Conservation (phyloP, 1,140 invertebrate species). For the Pachypsylla venusta region DNA sequence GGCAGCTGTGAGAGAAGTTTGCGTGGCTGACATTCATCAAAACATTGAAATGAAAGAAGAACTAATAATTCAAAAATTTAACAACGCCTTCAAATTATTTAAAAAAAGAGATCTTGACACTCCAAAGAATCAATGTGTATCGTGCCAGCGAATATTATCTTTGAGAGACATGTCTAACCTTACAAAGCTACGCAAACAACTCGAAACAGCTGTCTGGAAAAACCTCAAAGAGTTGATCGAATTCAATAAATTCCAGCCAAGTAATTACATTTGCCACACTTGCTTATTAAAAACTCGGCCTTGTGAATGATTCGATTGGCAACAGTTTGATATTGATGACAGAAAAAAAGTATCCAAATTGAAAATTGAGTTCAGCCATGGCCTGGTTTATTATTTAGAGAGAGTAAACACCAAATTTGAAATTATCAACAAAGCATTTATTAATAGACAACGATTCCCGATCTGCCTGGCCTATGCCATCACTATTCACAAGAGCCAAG, state of each 20-base stretch:
- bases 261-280: too few relatives aligned
- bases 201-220: conserved; percentile 3
- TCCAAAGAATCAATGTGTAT: conserved; percentile 16
- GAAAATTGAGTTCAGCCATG: neutral
- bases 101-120: conserved; percentile 10
- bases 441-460: conserved; percentile 24
- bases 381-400: conserved; percentile 20
- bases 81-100: conserved; percentile 10
- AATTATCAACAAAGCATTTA: conserved; percentile 26
- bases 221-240: conserved; percentile 14
- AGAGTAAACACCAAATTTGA: conserved; percentile 25
- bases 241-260: neutral
- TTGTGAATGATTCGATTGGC: too few relatives aligned
- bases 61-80: conserved; percentile 17
- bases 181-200: conserved; percentile 12
- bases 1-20: too few relatives aligned
- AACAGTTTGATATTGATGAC: conserved; percentile 12
- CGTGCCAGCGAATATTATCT: too few relatives aligned
- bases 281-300: neutral
- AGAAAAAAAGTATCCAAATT: neutral
- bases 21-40: too few relatives aligned
- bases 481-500: conserved; percentile 15
- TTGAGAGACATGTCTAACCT: too few relatives aligned
- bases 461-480: conserved; percentile 6
- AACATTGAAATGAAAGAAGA: conserved; percentile 20